Evolutionary conservation across 1,140 invertebrate species (phyloP).

Genomic region (Rhynchophorus ferrugineus): DNA sequence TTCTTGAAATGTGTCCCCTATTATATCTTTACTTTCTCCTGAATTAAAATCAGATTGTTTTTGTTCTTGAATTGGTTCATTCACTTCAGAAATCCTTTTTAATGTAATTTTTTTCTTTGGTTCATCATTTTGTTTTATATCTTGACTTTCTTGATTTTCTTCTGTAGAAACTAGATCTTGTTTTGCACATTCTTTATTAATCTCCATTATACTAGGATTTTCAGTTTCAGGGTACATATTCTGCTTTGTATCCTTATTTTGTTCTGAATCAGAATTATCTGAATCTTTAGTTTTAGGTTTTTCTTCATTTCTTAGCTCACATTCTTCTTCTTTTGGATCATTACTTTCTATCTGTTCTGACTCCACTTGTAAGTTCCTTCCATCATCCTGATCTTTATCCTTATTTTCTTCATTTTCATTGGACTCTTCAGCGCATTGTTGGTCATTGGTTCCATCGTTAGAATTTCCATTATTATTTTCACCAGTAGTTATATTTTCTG

Average conservation of each 20-base stretch:
- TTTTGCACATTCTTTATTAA: no score
- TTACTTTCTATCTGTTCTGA: no score
- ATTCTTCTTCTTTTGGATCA: no score
- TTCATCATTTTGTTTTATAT: slow-evolving; percentile 5
- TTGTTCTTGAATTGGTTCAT: neutral
- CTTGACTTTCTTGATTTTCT: neutral
- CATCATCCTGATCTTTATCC: slow-evolving; percentile 10
- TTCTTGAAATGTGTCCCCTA: no score
- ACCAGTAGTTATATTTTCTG: neutral
- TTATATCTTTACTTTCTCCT: neutral
- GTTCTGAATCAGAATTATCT: neutral
- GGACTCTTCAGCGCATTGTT: no score
- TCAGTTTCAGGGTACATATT: neutral
- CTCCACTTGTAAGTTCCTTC: no score
- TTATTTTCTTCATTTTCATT: slow-evolving; percentile 7
- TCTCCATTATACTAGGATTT: neutral
- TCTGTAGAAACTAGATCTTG: neutral
- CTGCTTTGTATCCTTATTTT: neutral
- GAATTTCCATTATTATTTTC: slow-evolving; percentile 25
- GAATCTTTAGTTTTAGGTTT: neutral
- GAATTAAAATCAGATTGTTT: neutral
- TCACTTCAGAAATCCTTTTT: neutral
- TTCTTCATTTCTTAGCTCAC: neutral
- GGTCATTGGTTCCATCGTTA: slow-evolving; percentile 17
- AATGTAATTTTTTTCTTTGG: neutral